Percentiles rank a stretch among this genome's conserved stretches.
Conservation (phyloP, 1,140 invertebrate genomes). For the Coenobita brevimanus region DNA sequence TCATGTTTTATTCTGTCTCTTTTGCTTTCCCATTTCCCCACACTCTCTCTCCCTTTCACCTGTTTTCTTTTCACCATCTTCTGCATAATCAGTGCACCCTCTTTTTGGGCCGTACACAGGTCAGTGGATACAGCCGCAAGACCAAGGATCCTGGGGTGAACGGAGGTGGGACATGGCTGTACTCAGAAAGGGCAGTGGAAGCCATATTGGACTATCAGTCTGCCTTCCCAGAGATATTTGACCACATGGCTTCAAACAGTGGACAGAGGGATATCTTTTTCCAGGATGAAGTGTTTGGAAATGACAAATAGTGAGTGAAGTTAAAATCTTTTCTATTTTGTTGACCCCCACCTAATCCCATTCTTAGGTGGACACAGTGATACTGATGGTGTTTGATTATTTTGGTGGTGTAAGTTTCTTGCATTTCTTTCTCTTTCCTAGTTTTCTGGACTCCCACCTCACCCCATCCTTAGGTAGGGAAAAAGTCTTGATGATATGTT, state of each 20-base stretch:
- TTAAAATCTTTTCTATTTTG: not conserved
- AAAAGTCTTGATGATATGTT: too few species aligned
- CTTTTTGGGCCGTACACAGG: too few species aligned
- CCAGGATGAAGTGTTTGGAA: constrained; percentile 18
- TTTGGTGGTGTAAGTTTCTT: too few species aligned
- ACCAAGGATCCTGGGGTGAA: not conserved
- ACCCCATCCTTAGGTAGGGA: too few species aligned
- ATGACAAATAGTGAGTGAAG: not conserved
- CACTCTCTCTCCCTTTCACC: not conserved
- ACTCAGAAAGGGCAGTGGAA: not conserved
- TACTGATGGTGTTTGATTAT: too few species aligned
- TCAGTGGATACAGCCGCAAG: not conserved
- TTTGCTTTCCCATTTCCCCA: not conserved
- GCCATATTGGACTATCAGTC: not conserved
- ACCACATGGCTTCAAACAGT: constrained; percentile 69
- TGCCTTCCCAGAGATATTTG: constrained; percentile 60
- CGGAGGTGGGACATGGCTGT: not conserved
- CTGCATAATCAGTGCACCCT: too few species aligned
- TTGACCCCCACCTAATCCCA: too few species aligned
- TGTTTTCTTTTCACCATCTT: not conserved
- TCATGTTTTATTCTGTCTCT: not conserved
- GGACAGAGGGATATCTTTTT: not conserved
- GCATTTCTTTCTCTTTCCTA: too few species aligned
- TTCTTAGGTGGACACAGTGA: too few species aligned
- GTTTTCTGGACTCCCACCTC: too few species aligned